Percentiles rank a stretch among this genome's conserved stretches.
Evolutionary conservation across 2,113 vertebrate genomes (phyloP).

Genomic region (Suncus etruscus): DNA sequence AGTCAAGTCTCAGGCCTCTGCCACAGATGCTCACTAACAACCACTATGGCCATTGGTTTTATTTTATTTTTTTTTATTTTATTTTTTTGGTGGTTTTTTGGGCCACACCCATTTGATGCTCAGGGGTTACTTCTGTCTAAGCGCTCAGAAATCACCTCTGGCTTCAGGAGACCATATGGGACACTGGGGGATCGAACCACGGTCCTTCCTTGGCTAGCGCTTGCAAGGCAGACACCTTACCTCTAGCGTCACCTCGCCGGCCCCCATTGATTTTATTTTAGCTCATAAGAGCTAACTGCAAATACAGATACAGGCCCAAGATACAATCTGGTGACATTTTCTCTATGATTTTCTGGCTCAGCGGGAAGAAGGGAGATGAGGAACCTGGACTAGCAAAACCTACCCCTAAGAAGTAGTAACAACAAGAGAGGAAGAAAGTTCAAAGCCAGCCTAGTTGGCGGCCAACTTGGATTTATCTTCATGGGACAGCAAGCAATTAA

Average conservation of each 20-base stretch:
- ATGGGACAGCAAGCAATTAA: not conserved
- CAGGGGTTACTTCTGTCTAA: too few species aligned
- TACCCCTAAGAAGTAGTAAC: not conserved
- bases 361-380: not conserved
- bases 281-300: not conserved
- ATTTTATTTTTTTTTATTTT: too few species aligned
- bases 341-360: not conserved
- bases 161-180: too few species aligned
- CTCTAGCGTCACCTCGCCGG: too few species aligned
- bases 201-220: too few species aligned
- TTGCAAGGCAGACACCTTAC: too few species aligned
- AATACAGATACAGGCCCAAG: not conserved
- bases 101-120: too few species aligned
- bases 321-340: not conserved
- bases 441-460: not conserved
- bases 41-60: not conserved
- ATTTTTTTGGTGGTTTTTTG: too few species aligned
- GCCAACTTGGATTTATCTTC: not conserved
- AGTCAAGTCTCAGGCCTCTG: not conserved
- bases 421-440: not conserved
- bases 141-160: too few species aligned
- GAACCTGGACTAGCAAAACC: not conserved
- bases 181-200: too few species aligned
- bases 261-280: not conserved
- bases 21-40: not conserved